phyloP scores from a whole-genome alignment of 2,113 vertebrate genomes.

The Nycticorax nycticorax region DNA sequence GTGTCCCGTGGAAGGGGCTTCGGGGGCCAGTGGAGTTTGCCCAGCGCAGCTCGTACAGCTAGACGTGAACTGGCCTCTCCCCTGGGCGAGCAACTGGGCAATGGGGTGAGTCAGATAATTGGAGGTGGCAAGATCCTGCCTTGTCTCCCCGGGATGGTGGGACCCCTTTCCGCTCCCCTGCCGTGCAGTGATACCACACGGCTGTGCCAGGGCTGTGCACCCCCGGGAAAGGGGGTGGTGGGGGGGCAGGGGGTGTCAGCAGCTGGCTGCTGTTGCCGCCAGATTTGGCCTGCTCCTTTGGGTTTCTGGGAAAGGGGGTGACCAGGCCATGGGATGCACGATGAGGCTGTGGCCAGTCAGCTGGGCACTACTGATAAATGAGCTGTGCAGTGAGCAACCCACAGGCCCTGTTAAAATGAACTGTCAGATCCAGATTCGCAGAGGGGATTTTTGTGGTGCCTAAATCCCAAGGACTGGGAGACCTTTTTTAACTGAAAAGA shows the following conservation, averaged over 20 bases:
- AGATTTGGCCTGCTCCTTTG: neutral
- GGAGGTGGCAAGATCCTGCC: neutral
- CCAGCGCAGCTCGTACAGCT: neutral
- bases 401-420: neutral
- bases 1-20: neutral
- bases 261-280: neutral
- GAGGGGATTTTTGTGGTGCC: neutral
- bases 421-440: accelerated
- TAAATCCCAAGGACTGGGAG: neutral
- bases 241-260: neutral
- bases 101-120: neutral
- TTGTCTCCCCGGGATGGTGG: neutral
- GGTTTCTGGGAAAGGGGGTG: neutral
- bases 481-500: neutral
- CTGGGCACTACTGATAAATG: neutral
- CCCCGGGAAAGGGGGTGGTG: neutral
- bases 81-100: neutral
- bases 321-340: neutral
- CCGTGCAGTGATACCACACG: accelerated
- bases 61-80: neutral
- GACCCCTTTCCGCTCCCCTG: neutral
- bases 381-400: neutral
- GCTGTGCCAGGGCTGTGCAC: neutral
- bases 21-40: neutral
- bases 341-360: neutral